These are phyloP conservation scores for Parazoanthus swiftii DNA, from an alignment of 92 coral and sea anemone species.

Conservation along the genomic window DNA sequence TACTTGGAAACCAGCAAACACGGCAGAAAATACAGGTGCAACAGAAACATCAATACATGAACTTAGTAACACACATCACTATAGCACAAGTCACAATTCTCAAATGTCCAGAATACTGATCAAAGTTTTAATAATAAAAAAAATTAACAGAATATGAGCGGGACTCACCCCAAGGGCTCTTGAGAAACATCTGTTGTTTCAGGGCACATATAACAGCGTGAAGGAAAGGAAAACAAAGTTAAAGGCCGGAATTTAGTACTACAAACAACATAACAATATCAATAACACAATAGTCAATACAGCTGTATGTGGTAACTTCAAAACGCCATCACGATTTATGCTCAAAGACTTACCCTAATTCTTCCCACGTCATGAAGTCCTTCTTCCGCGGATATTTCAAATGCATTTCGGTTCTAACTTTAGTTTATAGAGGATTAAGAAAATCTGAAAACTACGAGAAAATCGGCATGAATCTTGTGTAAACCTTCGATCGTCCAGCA, in stretches of 20 bases:
- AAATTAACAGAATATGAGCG: background rate
- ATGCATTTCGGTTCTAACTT: constrained; percentile 52
- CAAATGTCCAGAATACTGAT: no score
- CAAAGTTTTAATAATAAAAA: no score
- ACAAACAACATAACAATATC: background rate
- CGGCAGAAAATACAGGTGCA: no score
- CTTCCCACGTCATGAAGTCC: constrained; percentile 81
- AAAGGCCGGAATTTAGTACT: background rate
- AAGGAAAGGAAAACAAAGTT: background rate
- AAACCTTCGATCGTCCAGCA: no score
- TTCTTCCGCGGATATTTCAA: constrained; percentile 78
- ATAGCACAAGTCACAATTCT: no score
- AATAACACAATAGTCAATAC: no score
- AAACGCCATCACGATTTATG: background rate
- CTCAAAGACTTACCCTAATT: constrained; percentile 65
- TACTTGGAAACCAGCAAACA: no score
- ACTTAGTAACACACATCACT: no score
- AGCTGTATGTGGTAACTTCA: background rate
- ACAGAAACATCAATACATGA: no score
- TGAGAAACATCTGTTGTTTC: constrained; percentile 71
- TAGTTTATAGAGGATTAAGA: background rate
- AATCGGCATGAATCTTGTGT: constrained; percentile 2
- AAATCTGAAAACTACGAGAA: background rate
- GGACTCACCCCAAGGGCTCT: constrained; percentile 92
- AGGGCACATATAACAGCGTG: background rate